Evolutionary conservation across 2,888 invertebrate genomes (phyloP), one percentile per base, ranked within the genome.

Genomic region (Meteorus cinctellus): DNA sequence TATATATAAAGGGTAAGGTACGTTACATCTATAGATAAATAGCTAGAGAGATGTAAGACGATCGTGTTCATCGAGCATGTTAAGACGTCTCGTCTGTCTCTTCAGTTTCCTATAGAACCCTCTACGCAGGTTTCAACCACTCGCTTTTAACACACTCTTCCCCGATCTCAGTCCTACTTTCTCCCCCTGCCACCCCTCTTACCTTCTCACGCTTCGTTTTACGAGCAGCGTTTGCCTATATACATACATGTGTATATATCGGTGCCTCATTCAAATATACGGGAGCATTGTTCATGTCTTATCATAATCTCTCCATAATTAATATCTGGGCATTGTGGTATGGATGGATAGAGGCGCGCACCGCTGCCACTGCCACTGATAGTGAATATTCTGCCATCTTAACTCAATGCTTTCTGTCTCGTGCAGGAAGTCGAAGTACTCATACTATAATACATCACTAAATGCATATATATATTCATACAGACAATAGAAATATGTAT

Each of bases 271-370:
- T 68, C 62, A 29, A 55, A 74, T 89, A 89, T 89, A 89, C 86
- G 89, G 89, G 89, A 82, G 87, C 88, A 89, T 89, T 89, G 89
- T 89, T 89, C 88, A 79, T 83, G 85, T 86, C 89, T 89, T 89
- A 89, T 89, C 89, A 86, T 89, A 89, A 89, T 89, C 89, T 89
- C 89, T 88, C 19, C 89, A 87, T 89, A 89, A 89, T 89, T 89
- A 89, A 89, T 89, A 89, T 89, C 89, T 85, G 86, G 82, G 89
- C 88, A 89, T 89, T 89, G 89, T 89, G 82, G 85, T 88, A 89
- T 89, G 87, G 89, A 89, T 88, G 88, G 89, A 89, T 89, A 87
- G 85, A 85, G 86, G 86, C 86, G 86, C 86, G 84, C 86, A 86
- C 84, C 86, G 84, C 86, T 87, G 87, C 85, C 87, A 88, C 85